Percentiles rank a stretch among this genome's conserved stretches.
Conservation (phyloP, 2,113 vertebrate genomes). For the Litocranius walleri region DNA sequence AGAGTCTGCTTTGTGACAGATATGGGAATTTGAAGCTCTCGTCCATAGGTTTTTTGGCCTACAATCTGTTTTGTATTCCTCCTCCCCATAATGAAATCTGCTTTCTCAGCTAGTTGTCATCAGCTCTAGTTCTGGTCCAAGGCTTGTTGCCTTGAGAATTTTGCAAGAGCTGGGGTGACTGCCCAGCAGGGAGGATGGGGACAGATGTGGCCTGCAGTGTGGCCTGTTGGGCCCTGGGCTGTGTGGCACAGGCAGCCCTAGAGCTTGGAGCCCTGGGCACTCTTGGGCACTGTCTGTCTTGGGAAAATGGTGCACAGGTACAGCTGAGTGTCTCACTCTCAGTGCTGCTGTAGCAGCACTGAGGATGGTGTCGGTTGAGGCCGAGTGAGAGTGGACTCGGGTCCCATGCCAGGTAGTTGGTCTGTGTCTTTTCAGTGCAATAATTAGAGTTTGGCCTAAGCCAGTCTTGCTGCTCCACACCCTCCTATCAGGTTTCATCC, state of each 20-base stretch:
- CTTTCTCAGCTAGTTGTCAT: too few species aligned
- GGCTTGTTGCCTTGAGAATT: too few species aligned
- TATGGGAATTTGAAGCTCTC: not conserved
- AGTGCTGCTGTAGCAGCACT: not conserved
- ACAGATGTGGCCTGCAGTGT: too few species aligned
- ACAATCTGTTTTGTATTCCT: not conserved
- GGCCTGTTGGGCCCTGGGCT: too few species aligned
- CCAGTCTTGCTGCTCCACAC: not conserved
- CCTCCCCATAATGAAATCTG: too few species aligned
- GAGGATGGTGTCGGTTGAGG: not conserved
- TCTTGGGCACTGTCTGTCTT: too few species aligned
- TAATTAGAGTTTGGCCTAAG: not conserved
- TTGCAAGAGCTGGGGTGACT: too few species aligned
- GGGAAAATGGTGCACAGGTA: too few species aligned
- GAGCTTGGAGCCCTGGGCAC: too few species aligned
- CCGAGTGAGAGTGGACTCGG: not conserved
- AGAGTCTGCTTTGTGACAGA: not conserved
- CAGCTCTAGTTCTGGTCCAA: too few species aligned
- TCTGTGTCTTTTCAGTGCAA: not conserved
- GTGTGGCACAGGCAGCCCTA: too few species aligned
- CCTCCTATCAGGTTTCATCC: not conserved
- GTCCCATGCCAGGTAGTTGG: not conserved
- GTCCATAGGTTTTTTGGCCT: accelerated
- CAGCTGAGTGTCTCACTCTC: not conserved
- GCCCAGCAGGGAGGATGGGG: too few species aligned